These are phyloP conservation scores for Eupithecia abbreviata DNA, from an alignment of 2,888 invertebrate species.

Conservation along the genomic window DNA sequence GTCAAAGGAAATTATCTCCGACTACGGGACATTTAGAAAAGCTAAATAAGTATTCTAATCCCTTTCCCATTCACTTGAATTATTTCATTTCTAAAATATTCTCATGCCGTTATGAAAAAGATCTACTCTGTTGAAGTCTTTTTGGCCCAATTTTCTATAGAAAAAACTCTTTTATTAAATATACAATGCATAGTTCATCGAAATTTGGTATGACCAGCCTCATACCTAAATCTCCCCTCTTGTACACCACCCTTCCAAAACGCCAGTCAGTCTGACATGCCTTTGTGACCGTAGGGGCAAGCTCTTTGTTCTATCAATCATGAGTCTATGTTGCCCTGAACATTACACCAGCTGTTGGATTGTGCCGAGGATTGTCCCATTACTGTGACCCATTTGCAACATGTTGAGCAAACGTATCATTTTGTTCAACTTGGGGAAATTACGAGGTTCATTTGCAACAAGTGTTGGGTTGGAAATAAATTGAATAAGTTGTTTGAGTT, in stretches of 20 bases:
- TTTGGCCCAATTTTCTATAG: too few relatives aligned
- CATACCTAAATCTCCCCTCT: background rate
- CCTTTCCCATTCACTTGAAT: too few relatives aligned
- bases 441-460: background rate
- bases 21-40: too few relatives aligned
- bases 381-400: background rate
- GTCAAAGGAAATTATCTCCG: too few relatives aligned
- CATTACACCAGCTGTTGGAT: slow-evolving; percentile 8
- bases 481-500: background rate
- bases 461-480: background rate
- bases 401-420: background rate
- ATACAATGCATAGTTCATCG: too few relatives aligned
- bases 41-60: too few relatives aligned
- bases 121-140: too few relatives aligned
- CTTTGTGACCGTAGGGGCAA: slow-evolving; percentile 8
- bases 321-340: slow-evolving; percentile 6
- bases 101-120: too few relatives aligned
- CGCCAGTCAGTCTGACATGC: background rate
- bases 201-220: background rate
- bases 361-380: background rate
- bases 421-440: background rate
- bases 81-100: too few relatives aligned
- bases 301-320: slow-evolving; percentile 9
- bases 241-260: background rate
- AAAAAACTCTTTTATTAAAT: too few relatives aligned